These are phyloP conservation scores for Lepidurus arcticus DNA, from an alignment of 1,140 invertebrate genomes.

Conservation along the genomic window DNA sequence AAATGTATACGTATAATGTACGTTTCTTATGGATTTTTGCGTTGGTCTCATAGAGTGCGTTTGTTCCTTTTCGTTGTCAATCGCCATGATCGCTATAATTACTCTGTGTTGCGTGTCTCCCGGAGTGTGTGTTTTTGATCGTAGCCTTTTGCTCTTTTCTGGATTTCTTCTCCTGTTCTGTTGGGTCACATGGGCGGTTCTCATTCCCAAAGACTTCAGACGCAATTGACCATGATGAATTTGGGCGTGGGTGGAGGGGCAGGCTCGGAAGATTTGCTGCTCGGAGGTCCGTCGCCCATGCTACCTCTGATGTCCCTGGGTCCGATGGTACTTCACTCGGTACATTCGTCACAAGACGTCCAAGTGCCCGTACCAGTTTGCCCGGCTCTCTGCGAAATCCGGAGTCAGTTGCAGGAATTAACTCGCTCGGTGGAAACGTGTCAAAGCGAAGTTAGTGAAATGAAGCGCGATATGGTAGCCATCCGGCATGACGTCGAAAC, in stretches of 20 bases:
- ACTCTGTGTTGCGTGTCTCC: not conserved
- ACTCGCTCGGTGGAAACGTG: slow-evolving; percentile 89
- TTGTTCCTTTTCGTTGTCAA: not conserved
- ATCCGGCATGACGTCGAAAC: slow-evolving; percentile 88
- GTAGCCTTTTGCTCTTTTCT: not conserved
- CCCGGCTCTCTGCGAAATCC: slow-evolving; percentile 81
- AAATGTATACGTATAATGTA: not conserved
- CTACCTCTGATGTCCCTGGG: slow-evolving; percentile 8
- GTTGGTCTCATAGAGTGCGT: not conserved
- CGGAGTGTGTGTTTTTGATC: not conserved
- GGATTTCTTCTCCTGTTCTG: slow-evolving; percentile 59
- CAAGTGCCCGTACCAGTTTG: slow-evolving; percentile 29
- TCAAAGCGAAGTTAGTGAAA: slow-evolving; percentile 81
- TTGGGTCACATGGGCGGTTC: slow-evolving; percentile 87
- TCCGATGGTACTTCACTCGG: slow-evolving; percentile 16
- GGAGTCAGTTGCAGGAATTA: slow-evolving; percentile 81
- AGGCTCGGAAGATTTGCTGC: slow-evolving; percentile 10
- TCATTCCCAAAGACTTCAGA: slow-evolving; percentile 51
- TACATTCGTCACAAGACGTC: slow-evolving; percentile 18
- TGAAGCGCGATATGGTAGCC: slow-evolving; percentile 86
- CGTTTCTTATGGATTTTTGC: not conserved
- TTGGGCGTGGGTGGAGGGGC: slow-evolving; percentile 8
- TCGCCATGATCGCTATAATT: not conserved
- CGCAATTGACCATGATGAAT: slow-evolving; percentile 22
- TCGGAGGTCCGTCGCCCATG: not conserved